Conservation (phyloP, 2,888 invertebrate species). For the Uropetala carovei region DNA sequence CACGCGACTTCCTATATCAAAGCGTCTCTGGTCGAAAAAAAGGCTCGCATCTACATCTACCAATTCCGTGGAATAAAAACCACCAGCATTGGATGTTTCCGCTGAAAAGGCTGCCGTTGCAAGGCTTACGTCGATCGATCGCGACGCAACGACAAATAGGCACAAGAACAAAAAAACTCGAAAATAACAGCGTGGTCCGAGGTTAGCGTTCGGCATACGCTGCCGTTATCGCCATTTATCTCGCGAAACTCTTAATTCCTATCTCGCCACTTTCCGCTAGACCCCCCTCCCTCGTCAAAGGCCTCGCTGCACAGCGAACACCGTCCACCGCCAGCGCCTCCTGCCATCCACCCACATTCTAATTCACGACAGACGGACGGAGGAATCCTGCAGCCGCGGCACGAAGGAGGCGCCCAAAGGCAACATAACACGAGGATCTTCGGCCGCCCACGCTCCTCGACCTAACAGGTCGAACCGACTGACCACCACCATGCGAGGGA, state of each 20-base stretch:
- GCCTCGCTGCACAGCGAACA: background rate
- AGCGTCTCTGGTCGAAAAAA: too few relatives aligned
- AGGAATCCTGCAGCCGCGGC: background rate
- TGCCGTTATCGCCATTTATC: background rate
- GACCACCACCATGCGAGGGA: too few relatives aligned
- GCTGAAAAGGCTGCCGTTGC: too few relatives aligned
- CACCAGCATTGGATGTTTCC: too few relatives aligned
- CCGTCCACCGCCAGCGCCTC: background rate
- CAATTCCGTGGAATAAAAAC: too few relatives aligned
- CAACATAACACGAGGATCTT: background rate
- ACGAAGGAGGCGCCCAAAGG: background rate
- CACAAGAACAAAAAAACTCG: background rate
- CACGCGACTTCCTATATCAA: too few relatives aligned
- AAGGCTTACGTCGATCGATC: background rate
- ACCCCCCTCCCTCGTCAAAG: slow-evolving; percentile 6
- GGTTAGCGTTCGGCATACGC: background rate
- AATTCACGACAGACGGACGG: background rate
- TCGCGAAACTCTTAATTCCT: background rate
- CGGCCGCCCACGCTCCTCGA: background rate
- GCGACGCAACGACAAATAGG: background rate
- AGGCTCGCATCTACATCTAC: too few relatives aligned
- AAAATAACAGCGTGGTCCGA: background rate
- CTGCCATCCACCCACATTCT: slow-evolving; percentile 4
- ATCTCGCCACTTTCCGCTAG: background rate
- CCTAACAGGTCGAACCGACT: background rate